Evolutionary conservation across 2,888 invertebrate genomes (phyloP).

Genomic region (Lottia scabra): DNA sequence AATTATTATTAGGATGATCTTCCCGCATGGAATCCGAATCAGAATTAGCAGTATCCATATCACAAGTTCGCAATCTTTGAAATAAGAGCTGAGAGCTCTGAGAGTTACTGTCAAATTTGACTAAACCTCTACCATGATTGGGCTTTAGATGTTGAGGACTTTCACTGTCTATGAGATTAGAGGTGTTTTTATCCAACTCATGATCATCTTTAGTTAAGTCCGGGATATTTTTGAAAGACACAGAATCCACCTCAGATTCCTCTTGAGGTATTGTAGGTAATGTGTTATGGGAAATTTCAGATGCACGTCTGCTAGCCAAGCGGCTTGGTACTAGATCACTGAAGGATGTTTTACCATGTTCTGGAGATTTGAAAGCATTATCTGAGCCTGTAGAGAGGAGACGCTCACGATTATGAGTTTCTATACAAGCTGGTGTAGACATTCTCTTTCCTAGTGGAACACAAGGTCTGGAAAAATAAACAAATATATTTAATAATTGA

Average conservation of each 20-base stretch:
- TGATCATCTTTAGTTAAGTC: background rate
- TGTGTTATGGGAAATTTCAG: background rate
- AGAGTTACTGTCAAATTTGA: background rate
- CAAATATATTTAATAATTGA: too few relatives aligned
- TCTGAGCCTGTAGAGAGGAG: background rate
- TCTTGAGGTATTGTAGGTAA: background rate
- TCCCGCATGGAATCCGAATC: background rate
- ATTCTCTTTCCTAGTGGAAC: slow-evolving; percentile 10
- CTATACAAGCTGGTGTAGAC: slow-evolving; percentile 19
- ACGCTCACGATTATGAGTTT: slow-evolving; percentile 8
- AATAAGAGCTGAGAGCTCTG: background rate
- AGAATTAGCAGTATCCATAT: background rate
- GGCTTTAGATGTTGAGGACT: background rate
- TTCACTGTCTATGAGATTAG: background rate
- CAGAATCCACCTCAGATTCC: background rate
- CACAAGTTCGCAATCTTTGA: background rate
- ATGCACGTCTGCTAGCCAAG: background rate
- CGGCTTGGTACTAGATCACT: background rate
- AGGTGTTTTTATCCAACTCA: background rate
- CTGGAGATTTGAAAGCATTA: background rate
- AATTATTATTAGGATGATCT: background rate
- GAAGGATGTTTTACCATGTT: background rate
- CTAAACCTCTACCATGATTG: background rate
- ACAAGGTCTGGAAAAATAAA: background rate
- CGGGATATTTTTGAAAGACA: background rate